Conservation (phyloP, 2,113 vertebrate species). For the Tragulus kanchil region DNA sequence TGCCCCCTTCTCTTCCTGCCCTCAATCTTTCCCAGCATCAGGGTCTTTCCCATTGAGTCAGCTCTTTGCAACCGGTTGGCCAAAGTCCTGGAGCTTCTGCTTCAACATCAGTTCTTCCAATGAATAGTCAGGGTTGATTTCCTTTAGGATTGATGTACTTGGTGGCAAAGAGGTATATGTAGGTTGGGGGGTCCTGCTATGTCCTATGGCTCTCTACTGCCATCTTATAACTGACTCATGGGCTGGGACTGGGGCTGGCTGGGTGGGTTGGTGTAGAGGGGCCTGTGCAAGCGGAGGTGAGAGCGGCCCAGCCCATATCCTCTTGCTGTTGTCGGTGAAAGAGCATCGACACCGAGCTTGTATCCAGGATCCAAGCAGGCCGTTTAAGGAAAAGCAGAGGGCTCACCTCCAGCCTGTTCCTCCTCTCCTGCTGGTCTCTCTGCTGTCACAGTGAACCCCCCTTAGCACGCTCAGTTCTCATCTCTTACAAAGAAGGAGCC, state of each 20-base stretch:
- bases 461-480: not conserved
- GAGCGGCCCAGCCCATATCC: not conserved
- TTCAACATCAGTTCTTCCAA: not conserved
- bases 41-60: not conserved
- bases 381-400: not conserved
- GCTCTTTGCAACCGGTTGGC: not conserved
- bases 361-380: too few species aligned
- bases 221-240: not conserved
- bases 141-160: not conserved
- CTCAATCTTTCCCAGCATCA: not conserved
- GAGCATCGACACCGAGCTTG: not conserved
- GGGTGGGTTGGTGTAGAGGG: not conserved
- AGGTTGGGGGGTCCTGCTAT: not conserved
- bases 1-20: not conserved
- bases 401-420: not conserved
- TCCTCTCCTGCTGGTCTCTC: not conserved
- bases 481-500: not conserved
- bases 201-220: not conserved
- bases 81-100: not conserved
- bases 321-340: not conserved
- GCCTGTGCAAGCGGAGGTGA: not conserved
- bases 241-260: not conserved
- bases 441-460: rapidly evolving
- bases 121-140: not conserved
- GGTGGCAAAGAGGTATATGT: not conserved